phyloP scores from a whole-genome alignment of 2,113 vertebrate genomes.

The Rhinogobius similis region DNA sequence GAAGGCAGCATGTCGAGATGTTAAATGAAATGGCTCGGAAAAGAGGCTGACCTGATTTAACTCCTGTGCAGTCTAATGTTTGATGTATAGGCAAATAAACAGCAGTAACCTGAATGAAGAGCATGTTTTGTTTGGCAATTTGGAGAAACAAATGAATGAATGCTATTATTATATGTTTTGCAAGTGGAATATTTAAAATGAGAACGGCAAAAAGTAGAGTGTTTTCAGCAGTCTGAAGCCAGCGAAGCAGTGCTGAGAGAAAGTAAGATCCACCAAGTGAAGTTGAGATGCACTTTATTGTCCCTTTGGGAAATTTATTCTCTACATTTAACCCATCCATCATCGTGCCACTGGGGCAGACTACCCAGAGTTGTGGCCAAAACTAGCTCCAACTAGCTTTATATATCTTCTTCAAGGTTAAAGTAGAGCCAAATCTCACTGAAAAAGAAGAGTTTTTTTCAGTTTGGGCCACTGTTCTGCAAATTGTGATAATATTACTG shows the following conservation, averaged over 20 bases:
- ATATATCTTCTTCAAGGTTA: conserved; percentile 8
- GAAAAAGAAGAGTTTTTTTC: not conserved
- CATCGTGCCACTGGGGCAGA: conserved; percentile 3
- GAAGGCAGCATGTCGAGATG: not conserved
- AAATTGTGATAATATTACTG: not conserved
- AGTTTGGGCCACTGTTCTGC: not conserved
- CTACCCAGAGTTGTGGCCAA: conserved; percentile 1
- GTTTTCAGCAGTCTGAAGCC: not conserved
- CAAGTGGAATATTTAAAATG: conserved; percentile 1
- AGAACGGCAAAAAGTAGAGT: not conserved
- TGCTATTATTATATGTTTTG: too few species aligned
- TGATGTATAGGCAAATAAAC: too few species aligned
- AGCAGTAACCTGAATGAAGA: too few species aligned
- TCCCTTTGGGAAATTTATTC: conserved; percentile 12
- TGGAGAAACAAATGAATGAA: too few species aligned
- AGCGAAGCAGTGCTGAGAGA: conserved; percentile 1
- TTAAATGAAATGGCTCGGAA: not conserved
- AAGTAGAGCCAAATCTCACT: not conserved
- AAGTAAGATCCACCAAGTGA: not conserved
- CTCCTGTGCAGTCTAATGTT: not conserved
- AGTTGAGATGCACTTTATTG: conserved; percentile 11
- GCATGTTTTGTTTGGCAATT: too few species aligned
- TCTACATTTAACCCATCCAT: conserved; percentile 11
- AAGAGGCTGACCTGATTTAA: not conserved
- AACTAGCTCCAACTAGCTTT: not conserved